phyloP scores from a whole-genome alignment of 2,113 vertebrate species.

The Etheostoma spectabile region DNA sequence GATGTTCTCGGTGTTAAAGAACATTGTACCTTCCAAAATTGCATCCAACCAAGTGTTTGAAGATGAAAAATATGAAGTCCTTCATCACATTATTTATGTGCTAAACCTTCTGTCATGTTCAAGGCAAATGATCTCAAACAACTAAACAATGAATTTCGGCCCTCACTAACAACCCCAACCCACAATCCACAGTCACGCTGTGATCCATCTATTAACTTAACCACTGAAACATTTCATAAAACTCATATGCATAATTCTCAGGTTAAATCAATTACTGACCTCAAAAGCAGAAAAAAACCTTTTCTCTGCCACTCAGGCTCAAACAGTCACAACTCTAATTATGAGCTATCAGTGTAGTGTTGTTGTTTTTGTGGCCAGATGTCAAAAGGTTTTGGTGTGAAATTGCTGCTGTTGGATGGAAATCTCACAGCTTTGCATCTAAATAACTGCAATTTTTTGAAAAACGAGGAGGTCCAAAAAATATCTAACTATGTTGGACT shows the following conservation, averaged over 20 bases:
- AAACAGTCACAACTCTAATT: not conserved
- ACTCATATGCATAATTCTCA: not conserved
- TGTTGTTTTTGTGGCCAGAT: conserved; percentile 6
- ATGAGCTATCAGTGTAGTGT: not conserved
- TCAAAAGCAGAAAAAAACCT: not conserved
- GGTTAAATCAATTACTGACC: conserved; percentile 25
- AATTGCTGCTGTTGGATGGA: conserved; percentile 2
- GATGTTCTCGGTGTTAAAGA: not conserved
- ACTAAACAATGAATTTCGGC: not conserved
- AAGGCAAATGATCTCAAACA: not conserved
- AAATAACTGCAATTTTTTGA: not conserved
- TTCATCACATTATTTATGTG: not conserved
- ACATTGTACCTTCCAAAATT: not conserved
- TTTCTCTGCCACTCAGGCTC: not conserved
- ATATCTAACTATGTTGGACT: too few relatives aligned
- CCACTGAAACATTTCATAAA: not conserved
- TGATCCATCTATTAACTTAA: not conserved
- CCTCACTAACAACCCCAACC: not conserved
- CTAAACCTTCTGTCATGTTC: not conserved
- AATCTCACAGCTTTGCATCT: not conserved
- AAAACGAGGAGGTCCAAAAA: too few relatives aligned
- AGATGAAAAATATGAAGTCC: not conserved
- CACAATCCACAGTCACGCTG: not conserved
- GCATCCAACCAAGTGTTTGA: not conserved
- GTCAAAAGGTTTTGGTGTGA: conserved; percentile 8